Base-by-base conservation (phyloP, 2,797 vertebrate species). In the Enteromius anoplus region DNA sequence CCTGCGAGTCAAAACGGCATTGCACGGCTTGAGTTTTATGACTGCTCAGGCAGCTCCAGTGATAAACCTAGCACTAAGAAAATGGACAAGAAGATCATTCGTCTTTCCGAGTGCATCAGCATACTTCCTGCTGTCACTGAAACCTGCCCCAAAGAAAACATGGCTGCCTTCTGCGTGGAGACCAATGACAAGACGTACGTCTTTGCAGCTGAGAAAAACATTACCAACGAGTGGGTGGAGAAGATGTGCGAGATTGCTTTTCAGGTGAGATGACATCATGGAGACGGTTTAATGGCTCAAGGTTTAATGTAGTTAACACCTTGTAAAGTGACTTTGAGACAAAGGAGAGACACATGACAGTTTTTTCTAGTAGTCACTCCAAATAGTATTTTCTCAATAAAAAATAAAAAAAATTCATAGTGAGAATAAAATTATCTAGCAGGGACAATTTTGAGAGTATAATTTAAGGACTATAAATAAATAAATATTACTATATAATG, bases 1-100 rank as follows among this genome's bases (percentile, higher is more conserved):
- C 96, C 97, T 0, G 96, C 97, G 90, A 98, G 97, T 86, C 95
- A 95, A 66, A 96, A 97, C n/a, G 98, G 98, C 68, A 98, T 99
- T 1, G 97, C 97, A 6, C 96, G 98, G 29, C 93, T 99, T 0
- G 98, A 99, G 92, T 97, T 97, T 92, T 99, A 92, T 58, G 98
- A 99, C 72, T 94, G 95, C 0, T 89, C 88, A 6, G 90, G 90
- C 0, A 85, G 89, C 0, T 79, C 90, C 34, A 91, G 87, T 0
- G 93, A 95, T 83, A 96, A 95, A 29, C 94, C 94, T 76, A 93
- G 93, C 82, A 96, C 94, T 85, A 93, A 93, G 84, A 97, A 96
- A 86, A 90, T 96, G 58, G 97, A 97, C 92, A 96, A 96, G 91
- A 98, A 97, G 90, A 96, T 98, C 83, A 96, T 98, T 88, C 96